These are phyloP conservation scores for Chauna torquata DNA, from an alignment of 2,113 vertebrate genomes.

Conservation along the genomic window DNA sequence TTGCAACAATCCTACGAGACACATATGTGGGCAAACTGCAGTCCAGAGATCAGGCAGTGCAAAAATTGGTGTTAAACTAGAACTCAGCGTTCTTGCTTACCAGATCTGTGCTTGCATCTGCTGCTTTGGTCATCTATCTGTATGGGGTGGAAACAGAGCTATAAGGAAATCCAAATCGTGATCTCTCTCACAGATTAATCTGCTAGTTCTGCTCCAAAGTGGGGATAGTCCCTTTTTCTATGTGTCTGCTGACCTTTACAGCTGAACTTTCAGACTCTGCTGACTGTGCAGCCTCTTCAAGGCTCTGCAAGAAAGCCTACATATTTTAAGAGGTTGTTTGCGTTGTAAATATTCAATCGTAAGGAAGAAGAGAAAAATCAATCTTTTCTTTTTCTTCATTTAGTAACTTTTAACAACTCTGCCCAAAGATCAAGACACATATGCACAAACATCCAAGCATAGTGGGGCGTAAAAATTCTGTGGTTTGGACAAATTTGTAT, in stretches of 20 bases:
- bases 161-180: neutral
- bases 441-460: neutral
- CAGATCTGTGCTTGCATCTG: neutral
- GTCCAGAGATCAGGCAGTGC: neutral
- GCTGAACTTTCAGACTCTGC: neutral
- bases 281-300: neutral
- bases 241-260: constrained; percentile 1
- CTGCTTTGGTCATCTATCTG: neutral
- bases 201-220: neutral
- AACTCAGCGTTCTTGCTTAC: neutral
- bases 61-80: neutral
- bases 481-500: neutral
- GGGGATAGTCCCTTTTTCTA: neutral
- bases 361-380: neutral
- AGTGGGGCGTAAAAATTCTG: neutral
- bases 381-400: neutral
- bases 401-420: neutral
- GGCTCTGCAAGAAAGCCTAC: neutral
- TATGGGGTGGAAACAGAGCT: neutral
- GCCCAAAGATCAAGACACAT: neutral
- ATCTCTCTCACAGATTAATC: neutral
- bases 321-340: neutral
- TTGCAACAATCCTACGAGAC: neutral
- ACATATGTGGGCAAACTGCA: neutral
- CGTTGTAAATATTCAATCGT: neutral